These are phyloP conservation scores for Drosophila asahinai DNA, from an alignment of 1,140 invertebrate genomes.

Conservation along the genomic window DNA sequence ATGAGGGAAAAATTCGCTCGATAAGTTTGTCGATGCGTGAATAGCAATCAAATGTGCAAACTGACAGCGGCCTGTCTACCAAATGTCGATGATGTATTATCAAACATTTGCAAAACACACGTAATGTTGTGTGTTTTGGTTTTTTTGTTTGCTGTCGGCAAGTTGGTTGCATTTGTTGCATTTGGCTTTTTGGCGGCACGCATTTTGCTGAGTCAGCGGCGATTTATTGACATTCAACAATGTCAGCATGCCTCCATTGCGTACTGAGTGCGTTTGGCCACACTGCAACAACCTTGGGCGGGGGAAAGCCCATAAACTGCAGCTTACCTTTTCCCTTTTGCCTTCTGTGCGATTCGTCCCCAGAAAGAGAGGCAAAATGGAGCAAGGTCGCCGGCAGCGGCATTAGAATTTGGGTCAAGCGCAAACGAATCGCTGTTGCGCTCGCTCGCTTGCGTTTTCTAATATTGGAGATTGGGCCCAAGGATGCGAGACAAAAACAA, in stretches of 20 bases:
- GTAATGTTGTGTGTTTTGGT: constrained; percentile 10
- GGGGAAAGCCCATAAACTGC: constrained; percentile 57
- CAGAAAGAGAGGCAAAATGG: constrained; percentile 56
- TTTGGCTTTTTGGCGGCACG: constrained; percentile 12
- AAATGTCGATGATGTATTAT: constrained; percentile 39
- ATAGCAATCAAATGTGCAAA: constrained; percentile 57
- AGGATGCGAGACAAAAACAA: constrained; percentile 66
- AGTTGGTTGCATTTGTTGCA: constrained; percentile 25
- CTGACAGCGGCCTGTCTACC: constrained; percentile 22
- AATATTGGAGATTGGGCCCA: constrained; percentile 81
- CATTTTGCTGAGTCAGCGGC: constrained; percentile 24
- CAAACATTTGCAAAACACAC: constrained; percentile 18
- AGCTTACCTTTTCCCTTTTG: constrained; percentile 43
- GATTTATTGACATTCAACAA: constrained; percentile 71
- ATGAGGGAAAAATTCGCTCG: constrained; percentile 26
- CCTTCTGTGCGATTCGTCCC: constrained; percentile 24
- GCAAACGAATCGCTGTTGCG: constrained; percentile 45
- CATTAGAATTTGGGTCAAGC: constrained; percentile 79
- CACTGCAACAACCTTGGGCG: constrained; percentile 28
- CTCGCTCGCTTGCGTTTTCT: constrained; percentile 66
- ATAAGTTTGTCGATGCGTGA: constrained; percentile 45
- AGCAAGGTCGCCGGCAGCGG: constrained; percentile 60
- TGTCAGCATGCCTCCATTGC: constrained; percentile 44
- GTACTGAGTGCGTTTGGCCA: neutral
- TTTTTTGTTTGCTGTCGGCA: neutral